These are phyloP conservation scores for Nymphalis urticae DNA, from an alignment of 2,888 invertebrate genomes.

Conservation along the genomic window DNA sequence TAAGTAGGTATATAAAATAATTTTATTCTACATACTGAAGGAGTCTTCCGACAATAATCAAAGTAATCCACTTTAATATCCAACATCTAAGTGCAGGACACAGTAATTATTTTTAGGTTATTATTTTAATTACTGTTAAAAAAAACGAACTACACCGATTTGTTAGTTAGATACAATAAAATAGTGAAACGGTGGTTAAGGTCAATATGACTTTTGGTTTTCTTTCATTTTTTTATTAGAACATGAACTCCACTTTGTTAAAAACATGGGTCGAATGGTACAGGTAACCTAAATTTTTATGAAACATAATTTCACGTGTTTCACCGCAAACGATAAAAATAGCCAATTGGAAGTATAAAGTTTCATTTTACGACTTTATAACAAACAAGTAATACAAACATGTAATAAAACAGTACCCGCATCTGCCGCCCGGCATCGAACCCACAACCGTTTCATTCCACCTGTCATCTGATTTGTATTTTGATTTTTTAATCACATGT, in stretches of 20 bases:
- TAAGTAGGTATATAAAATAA: too few relatives aligned
- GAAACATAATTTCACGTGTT: conserved; percentile 11
- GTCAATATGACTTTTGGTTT: background rate
- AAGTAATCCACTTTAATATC: too few relatives aligned
- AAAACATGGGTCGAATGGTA: background rate
- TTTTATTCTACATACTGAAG: too few relatives aligned
- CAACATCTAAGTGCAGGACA: too few relatives aligned
- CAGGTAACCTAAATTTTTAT: conserved; percentile 2
- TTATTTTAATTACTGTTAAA: too few relatives aligned
- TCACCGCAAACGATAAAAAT: conserved; percentile 27
- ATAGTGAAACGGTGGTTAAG: too few relatives aligned
- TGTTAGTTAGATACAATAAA: too few relatives aligned
- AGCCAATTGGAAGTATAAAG: conserved; percentile 19
- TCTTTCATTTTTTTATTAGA: background rate
- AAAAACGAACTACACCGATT: too few relatives aligned
- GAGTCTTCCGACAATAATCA: too few relatives aligned
- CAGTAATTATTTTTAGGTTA: too few relatives aligned
- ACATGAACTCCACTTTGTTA: background rate
- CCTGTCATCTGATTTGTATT: conserved; percentile 50
- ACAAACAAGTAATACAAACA: conserved; percentile 39
- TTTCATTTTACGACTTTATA: conserved; percentile 46
- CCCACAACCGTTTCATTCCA: conserved; percentile 42
- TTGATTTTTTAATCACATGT: conserved; percentile 44
- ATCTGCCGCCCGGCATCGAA: conserved; percentile 51
- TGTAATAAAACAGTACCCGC: conserved; percentile 45